Percentiles rank a stretch among this genome's conserved stretches.
Conservation (phyloP, 2,888 invertebrate genomes). For the Heliothis peltigera region DNA sequence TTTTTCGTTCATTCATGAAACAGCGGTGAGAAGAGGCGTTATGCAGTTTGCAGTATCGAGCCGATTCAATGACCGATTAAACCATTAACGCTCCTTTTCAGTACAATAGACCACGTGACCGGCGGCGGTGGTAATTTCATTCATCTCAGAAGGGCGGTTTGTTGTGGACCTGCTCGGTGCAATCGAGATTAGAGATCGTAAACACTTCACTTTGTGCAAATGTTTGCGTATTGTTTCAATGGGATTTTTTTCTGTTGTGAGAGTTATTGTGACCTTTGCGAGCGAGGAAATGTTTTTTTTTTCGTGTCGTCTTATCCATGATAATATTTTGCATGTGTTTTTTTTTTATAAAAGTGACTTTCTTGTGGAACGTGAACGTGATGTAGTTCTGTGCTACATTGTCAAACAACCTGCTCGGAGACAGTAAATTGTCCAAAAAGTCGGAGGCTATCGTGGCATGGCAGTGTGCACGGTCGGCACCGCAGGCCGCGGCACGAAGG, state of each 20-base stretch:
- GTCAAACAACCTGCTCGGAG: slow-evolving; percentile 44
- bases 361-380: not conserved
- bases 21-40: slow-evolving; percentile 77
- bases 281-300: slow-evolving; percentile 7
- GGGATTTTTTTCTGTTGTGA: slow-evolving; percentile 8
- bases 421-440: slow-evolving; percentile 63
- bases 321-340: not conserved
- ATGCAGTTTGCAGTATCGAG: slow-evolving; percentile 74
- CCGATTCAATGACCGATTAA: slow-evolving; percentile 85
- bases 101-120: slow-evolving; percentile 85
- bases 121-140: slow-evolving; percentile 77
- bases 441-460: slow-evolving; percentile 51
- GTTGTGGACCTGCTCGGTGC: slow-evolving; percentile 57
- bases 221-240: slow-evolving; percentile 28
- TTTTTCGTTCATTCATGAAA: slow-evolving; percentile 84
- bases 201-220: slow-evolving; percentile 58
- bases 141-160: slow-evolving; percentile 76
- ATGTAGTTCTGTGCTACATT: slow-evolving; percentile 30
- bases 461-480: slow-evolving; percentile 39
- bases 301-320: not conserved
- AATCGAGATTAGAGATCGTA: slow-evolving; percentile 53
- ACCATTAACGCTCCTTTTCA: slow-evolving; percentile 80
- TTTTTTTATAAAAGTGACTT: slow-evolving; percentile 11
- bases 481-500: slow-evolving; percentile 45
- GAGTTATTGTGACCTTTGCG: slow-evolving; percentile 1